Percentiles rank a stretch among this genome's conserved stretches.
These are phyloP conservation scores for Emesis furor DNA, from an alignment of 2,888 invertebrate species.

Conservation along the genomic window DNA sequence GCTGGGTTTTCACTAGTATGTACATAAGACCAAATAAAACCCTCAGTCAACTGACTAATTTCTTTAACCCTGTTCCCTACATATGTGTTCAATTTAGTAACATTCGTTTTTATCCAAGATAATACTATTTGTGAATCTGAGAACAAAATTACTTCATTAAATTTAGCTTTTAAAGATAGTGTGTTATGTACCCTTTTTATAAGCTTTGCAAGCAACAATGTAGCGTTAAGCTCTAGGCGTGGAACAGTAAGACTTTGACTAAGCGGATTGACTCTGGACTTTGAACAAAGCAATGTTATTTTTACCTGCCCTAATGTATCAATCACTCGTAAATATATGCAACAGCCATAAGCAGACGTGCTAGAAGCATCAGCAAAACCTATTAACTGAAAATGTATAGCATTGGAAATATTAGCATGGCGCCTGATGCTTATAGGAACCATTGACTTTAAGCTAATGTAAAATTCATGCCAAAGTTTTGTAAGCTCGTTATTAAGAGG, in stretches of 20 bases:
- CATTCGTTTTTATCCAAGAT: neutral
- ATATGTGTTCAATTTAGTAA: neutral
- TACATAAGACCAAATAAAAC: neutral
- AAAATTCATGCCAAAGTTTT: conserved; percentile 45
- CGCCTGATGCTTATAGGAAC: conserved; percentile 20
- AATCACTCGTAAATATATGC: conserved; percentile 22
- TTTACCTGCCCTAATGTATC: neutral
- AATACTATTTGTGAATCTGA: neutral
- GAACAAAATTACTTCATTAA: conserved; percentile 24
- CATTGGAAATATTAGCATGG: too few relatives aligned
- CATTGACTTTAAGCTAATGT: conserved; percentile 37
- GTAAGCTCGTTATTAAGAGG: neutral
- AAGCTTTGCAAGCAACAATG: conserved; percentile 49
- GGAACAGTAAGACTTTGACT: conserved; percentile 39
- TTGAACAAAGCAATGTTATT: conserved; percentile 23
- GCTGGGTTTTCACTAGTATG: neutral
- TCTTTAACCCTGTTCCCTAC: neutral
- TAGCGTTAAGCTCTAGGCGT: conserved; percentile 58
- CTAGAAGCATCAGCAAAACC: conserved; percentile 40
- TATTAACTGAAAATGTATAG: conserved; percentile 45
- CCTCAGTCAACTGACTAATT: neutral
- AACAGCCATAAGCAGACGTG: conserved; percentile 56
- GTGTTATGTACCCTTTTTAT: conserved; percentile 30
- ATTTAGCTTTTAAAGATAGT: conserved; percentile 17
- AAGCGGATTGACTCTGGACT: conserved; percentile 59